Conservation (phyloP, 2,113 vertebrate species). For the Thymallus thymallus region DNA sequence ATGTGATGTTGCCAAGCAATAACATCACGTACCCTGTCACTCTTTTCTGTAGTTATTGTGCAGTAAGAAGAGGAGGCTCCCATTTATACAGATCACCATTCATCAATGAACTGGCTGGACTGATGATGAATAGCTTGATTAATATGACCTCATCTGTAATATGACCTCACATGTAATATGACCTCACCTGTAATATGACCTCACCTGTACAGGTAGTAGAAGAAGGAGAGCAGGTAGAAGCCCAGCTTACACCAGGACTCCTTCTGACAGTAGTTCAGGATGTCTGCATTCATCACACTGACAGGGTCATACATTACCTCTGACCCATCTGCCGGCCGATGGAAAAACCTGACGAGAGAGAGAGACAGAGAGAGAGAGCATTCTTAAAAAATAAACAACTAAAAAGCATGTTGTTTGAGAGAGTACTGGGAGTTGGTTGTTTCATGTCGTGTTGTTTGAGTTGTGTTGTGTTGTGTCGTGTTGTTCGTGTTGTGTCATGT, state of each 20-base stretch:
- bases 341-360: constrained; percentile 79
- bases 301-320: constrained; percentile 93
- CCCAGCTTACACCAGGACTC: constrained; percentile 94
- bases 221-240: constrained; percentile 93
- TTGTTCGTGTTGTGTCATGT: too few species aligned
- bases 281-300: constrained; percentile 93
- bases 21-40: too few species aligned
- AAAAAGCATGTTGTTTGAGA: too few species aligned
- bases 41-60: too few species aligned
- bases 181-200: constrained; percentile 9
- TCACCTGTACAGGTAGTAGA: constrained; percentile 96
- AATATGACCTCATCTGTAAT: too few species aligned
- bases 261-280: constrained; percentile 94
- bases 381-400: not conserved
- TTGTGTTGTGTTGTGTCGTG: too few species aligned
- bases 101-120: not conserved
- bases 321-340: constrained; percentile 88
- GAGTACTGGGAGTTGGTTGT: too few species aligned
- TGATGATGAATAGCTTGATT: not conserved
- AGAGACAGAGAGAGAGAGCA: not conserved
- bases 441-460: too few species aligned
- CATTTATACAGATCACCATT: too few species aligned
- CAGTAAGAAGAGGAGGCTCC: too few species aligned
- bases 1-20: too few species aligned
- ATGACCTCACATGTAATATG: too few species aligned